Percentiles rank a stretch among this genome's conserved stretches.
phyloP scores from a whole-genome alignment of 2,888 invertebrate genomes.

The Cheilosia vernalis region DNA sequence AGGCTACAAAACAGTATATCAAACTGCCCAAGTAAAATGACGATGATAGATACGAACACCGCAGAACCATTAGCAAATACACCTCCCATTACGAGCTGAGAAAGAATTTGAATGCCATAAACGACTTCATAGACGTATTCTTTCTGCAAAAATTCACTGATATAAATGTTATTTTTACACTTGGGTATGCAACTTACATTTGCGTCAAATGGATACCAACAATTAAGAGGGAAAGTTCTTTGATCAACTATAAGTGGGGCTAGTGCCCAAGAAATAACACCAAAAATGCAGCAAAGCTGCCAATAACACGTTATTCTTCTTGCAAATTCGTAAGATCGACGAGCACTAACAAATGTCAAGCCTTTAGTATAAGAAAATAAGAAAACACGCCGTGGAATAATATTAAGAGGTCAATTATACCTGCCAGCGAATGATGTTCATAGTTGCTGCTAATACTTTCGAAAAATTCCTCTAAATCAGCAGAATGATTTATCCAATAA shows the following conservation, averaged over 20 bases:
- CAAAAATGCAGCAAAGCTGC: too few relatives aligned
- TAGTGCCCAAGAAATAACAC: too few relatives aligned
- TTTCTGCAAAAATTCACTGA: slow-evolving; percentile 53
- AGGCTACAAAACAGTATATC: too few relatives aligned
- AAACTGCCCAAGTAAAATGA: too few relatives aligned
- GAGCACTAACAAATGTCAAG: slow-evolving; percentile 79
- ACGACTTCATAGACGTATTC: slow-evolving; percentile 76
- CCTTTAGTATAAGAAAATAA: slow-evolving; percentile 22
- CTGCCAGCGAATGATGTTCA: slow-evolving; percentile 80
- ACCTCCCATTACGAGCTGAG: slow-evolving; percentile 78
- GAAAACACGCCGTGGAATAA: too few relatives aligned
- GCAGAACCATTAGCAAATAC: slow-evolving; percentile 78
- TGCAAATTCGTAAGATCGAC: slow-evolving; percentile 76
- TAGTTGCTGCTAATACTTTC: slow-evolving; percentile 77
- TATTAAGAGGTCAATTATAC: slow-evolving; percentile 34
- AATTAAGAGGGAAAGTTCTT: slow-evolving; percentile 78
- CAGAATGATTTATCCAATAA: slow-evolving; percentile 80
- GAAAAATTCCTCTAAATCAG: slow-evolving; percentile 76
- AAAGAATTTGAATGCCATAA: slow-evolving; percentile 79
- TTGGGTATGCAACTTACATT: slow-evolving; percentile 71
- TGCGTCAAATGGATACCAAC: slow-evolving; percentile 82
- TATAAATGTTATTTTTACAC: not conserved
- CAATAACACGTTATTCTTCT: too few relatives aligned
- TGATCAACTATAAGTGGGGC: too few relatives aligned
- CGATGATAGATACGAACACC: too few relatives aligned